phyloP scores from a whole-genome alignment of 2,888 invertebrate genomes.

The Drosophila prostipennis region DNA sequence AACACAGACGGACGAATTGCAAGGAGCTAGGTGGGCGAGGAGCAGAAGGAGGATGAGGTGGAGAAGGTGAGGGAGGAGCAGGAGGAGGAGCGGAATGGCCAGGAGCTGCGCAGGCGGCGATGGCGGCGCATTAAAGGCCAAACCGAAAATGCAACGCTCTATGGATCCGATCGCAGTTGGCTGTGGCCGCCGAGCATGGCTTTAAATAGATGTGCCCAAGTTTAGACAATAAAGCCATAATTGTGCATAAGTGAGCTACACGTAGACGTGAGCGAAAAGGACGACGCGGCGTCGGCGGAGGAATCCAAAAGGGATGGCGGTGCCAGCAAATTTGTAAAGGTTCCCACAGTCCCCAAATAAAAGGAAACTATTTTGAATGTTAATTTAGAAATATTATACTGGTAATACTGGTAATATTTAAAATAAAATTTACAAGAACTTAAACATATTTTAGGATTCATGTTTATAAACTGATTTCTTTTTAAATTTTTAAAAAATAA shows the following conservation, averaged over 20 bases:
- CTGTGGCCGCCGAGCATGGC: slow-evolving; percentile 51
- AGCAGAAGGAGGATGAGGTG: not conserved
- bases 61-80: not conserved
- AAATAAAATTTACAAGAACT: too few relatives aligned
- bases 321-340: slow-evolving; percentile 28
- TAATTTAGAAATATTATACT: not conserved
- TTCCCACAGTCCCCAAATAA: slow-evolving; percentile 32
- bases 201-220: slow-evolving; percentile 80
- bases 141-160: slow-evolving; percentile 80
- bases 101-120: slow-evolving; percentile 52
- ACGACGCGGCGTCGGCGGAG: slow-evolving; percentile 9
- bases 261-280: slow-evolving; percentile 22
- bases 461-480: too few relatives aligned
- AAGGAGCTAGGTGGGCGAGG: slow-evolving; percentile 16
- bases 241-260: slow-evolving; percentile 73
- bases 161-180: slow-evolving; percentile 31
- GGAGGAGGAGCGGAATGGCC: not conserved
- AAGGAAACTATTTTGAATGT: not conserved
- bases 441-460: too few relatives aligned
- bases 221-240: slow-evolving; percentile 79
- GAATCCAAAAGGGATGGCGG: slow-evolving; percentile 5
- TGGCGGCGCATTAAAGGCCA: slow-evolving; percentile 78
- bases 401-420: too few relatives aligned
- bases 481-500: too few relatives aligned
- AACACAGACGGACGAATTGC: slow-evolving; percentile 54